These are phyloP conservation scores for Pantala flavescens DNA, from an alignment of 1,140 invertebrate species.

Conservation along the genomic window DNA sequence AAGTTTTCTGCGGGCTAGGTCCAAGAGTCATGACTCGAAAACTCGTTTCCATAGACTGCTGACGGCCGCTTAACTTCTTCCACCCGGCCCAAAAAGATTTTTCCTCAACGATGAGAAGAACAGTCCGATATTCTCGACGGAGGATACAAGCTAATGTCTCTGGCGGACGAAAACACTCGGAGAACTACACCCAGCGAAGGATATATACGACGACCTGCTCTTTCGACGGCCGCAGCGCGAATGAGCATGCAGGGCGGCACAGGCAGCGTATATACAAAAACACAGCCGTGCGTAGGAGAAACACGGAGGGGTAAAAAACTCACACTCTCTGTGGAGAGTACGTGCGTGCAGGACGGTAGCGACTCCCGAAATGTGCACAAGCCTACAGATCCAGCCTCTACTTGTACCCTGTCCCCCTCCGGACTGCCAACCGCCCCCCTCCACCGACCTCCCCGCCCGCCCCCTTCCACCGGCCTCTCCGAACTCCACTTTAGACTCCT, in stretches of 20 bases:
- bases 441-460: slow-evolving; percentile 25
- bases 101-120: slow-evolving; percentile 15
- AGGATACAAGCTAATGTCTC: too few relatives aligned
- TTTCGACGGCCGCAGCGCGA: too few relatives aligned
- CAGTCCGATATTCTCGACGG: too few relatives aligned
- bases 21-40: slow-evolving; percentile 12
- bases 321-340: too few relatives aligned
- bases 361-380: slow-evolving; percentile 39
- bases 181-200: too few relatives aligned
- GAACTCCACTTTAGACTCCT: not conserved
- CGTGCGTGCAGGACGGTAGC: slow-evolving; percentile 28
- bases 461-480: slow-evolving; percentile 29
- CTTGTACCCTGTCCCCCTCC: slow-evolving; percentile 34
- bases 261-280: too few relatives aligned
- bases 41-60: not conserved
- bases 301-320: too few relatives aligned
- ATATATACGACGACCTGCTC: too few relatives aligned
- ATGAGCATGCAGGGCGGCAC: too few relatives aligned
- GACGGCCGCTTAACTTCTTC: not conserved
- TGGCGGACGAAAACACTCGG: too few relatives aligned
- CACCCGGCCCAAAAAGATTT: slow-evolving; percentile 28
- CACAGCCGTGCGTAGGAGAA: too few relatives aligned
- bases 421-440: slow-evolving; percentile 21
- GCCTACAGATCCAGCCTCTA: slow-evolving; percentile 37
- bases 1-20: not conserved